Percentiles rank a stretch among this genome's conserved stretches.
phyloP scores from a whole-genome alignment of 2,113 vertebrate species.

The Thunnus thynnus region DNA sequence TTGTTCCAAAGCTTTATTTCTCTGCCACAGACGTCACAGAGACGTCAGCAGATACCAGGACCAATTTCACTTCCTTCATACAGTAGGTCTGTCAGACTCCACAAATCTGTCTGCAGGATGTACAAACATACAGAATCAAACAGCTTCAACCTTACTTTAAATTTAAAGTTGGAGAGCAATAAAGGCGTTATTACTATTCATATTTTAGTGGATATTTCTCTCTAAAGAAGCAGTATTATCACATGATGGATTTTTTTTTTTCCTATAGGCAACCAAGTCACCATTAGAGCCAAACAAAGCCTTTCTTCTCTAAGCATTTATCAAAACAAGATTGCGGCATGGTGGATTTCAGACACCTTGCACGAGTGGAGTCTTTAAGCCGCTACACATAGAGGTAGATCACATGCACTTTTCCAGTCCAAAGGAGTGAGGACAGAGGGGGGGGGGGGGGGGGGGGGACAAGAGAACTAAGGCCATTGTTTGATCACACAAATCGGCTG shows the following conservation, averaged over 20 bases:
- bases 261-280: not conserved
- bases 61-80: conserved; percentile 38
- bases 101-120: not conserved
- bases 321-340: conserved; percentile 55
- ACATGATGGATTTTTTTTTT: not conserved
- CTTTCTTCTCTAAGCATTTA: conserved; percentile 47
- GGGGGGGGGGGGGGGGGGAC: not conserved
- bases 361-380: conserved; percentile 71
- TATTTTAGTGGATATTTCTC: not conserved
- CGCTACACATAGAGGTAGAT: conserved; percentile 54
- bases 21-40: conserved; percentile 31
- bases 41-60: conserved; percentile 36
- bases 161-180: not conserved
- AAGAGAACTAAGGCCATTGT: conserved; percentile 77
- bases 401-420: conserved; percentile 69
- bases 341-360: conserved; percentile 72
- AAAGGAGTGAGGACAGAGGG: conserved; percentile 17
- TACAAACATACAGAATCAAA: not conserved
- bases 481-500: conserved; percentile 79
- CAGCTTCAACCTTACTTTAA: not conserved
- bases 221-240: not conserved
- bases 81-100: conserved; percentile 2
- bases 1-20: conserved; percentile 38
- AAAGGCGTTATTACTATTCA: not conserved
- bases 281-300: conserved; percentile 42